Evolutionary conservation across 1,140 invertebrate genomes (phyloP), one percentile per base, ranked within the genome.

Genomic region (Drosophila yakuba): DNA sequence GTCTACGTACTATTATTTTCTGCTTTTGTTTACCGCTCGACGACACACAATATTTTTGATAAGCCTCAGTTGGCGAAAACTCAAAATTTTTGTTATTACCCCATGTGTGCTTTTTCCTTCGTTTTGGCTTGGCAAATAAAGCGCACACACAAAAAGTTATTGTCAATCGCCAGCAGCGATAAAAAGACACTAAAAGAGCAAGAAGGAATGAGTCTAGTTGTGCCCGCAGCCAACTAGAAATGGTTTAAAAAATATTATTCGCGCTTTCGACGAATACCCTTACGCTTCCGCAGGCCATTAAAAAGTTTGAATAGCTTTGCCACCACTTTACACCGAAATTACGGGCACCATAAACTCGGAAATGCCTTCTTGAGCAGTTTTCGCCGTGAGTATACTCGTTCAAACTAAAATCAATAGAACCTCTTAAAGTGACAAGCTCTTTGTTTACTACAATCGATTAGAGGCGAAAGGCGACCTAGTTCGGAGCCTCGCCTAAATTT

Each of bases 21-120:
- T 41, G 51, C 58, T 57, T 78, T 84, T 89, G 85, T 89, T 89
- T 84, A 89, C 78, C 74, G 67, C 36, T 71, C 61, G 56, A 61
- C 45, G 39, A 73, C 50, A 64, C 50, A 44, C 80, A 74, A 23
- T 28, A 59, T 77, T 79, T 78, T 76, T 88, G 83, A 88, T 89
- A 88, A 88, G 83, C 74, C 48, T 51, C 66, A 78, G 38, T 59
- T 67, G 75, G 54, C 71, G 66, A 67, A 71, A 61, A 57, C 45
- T 61, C 38, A 25, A 69, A 58, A 61, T 51, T 76, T 56, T 50
- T 54, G 47, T 55, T 60, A 52, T 63, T 48, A 36, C 45, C 23
- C 36, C 20, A 32, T 44, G 15, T 17, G 38, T 57, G 28, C 11
- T 14, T 39, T 38, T 39, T 12, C 14, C 3, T 39, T n/a, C 15